Conservation (phyloP, 2,113 vertebrate species). For the Lampris megalopsis region DNA sequence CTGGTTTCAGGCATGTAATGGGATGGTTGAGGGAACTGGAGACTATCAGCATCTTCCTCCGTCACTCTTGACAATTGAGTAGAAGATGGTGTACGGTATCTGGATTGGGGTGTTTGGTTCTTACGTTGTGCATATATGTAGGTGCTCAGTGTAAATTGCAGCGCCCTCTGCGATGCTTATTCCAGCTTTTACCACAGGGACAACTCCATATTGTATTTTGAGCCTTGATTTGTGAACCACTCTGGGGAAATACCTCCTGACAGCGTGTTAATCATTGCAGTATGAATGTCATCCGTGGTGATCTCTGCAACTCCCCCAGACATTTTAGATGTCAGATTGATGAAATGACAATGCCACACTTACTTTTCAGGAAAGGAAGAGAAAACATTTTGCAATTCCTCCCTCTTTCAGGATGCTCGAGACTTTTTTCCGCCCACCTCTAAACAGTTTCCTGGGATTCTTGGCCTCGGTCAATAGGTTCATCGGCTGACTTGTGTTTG, state of each 20-base stretch:
- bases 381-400: not conserved
- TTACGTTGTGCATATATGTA: not conserved
- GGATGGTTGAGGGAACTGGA: not conserved
- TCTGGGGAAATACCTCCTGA: not conserved
- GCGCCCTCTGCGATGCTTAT: not conserved
- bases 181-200: not conserved
- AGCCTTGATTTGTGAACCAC: not conserved
- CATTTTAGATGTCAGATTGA: not conserved
- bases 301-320: not conserved
- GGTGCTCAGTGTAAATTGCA: not conserved
- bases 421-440: slow-evolving; percentile 20
- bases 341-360: not conserved
- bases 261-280: not conserved
- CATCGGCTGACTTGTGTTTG: slow-evolving; percentile 36
- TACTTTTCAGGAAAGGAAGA: not conserved
- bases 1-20: too few species aligned
- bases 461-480: slow-evolving; percentile 12
- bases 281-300: not conserved
- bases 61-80: slow-evolving; percentile 30
- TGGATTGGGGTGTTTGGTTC: slow-evolving; percentile 22
- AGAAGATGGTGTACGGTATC: slow-evolving; percentile 11
- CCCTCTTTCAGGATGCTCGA: slow-evolving; percentile 10
- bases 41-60: slow-evolving; percentile 7
- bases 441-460: slow-evolving; percentile 21
- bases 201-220: not conserved